Evolutionary conservation across 2,888 invertebrate genomes (phyloP).

Genomic region (Plebejus anna): DNA sequence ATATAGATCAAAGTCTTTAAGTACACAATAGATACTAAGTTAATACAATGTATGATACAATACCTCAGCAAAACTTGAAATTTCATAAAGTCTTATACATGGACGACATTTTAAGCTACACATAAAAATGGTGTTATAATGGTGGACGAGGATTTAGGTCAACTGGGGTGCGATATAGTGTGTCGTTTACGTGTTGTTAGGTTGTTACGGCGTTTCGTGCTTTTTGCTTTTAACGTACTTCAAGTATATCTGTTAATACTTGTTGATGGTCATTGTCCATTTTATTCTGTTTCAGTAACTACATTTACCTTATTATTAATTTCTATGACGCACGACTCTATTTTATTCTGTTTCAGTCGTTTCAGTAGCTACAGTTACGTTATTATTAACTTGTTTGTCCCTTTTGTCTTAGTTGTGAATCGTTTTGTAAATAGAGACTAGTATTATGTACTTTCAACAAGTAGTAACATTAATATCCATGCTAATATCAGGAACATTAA

Average conservation of each 20-base stretch:
- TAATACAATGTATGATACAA: neutral
- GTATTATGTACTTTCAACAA: too few species aligned
- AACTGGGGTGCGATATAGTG: conserved; percentile 27
- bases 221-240: conserved; percentile 12
- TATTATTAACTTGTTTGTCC: neutral
- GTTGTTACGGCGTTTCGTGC: conserved; percentile 14
- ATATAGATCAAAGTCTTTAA: neutral
- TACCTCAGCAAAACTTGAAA: neutral
- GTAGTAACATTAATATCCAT: too few species aligned
- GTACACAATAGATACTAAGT: neutral
- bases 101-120: conserved; percentile 1
- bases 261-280: conserved; percentile 14
- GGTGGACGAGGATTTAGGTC: conserved; percentile 23
- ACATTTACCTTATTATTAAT: too few species aligned
- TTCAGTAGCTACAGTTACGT: neutral
- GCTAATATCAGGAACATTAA: too few species aligned
- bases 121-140: neutral
- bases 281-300: neutral
- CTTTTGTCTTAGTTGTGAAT: too few species aligned
- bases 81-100: neutral
- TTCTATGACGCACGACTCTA: neutral
- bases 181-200: conserved; percentile 22
- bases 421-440: too few species aligned
- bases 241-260: neutral
- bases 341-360: neutral